phyloP scores from a whole-genome alignment of 2,888 invertebrate genomes.

The Xanthia icteritia region DNA sequence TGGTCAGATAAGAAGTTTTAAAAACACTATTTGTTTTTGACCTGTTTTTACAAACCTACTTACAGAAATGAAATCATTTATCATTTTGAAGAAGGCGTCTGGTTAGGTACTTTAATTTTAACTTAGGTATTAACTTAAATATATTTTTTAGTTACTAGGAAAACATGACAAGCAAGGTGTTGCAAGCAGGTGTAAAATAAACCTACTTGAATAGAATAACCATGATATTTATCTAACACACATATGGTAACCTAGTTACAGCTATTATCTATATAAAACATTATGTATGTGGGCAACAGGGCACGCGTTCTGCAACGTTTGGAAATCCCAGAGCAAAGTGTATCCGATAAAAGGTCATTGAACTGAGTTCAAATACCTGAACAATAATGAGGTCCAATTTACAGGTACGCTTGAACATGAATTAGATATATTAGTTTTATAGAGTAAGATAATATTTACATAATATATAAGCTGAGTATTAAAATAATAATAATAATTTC shows the following conservation, averaged over 20 bases:
- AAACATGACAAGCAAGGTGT: not conserved
- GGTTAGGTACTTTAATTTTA: too few species aligned
- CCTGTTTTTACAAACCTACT: not conserved
- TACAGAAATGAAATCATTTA: not conserved
- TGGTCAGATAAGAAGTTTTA: too few species aligned
- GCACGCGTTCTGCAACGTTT: not conserved
- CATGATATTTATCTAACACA: conserved; percentile 16
- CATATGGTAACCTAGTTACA: conserved; percentile 37
- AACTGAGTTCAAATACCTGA: not conserved
- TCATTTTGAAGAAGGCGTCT: not conserved
- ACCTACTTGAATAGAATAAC: conserved; percentile 2
- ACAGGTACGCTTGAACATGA: too few species aligned
- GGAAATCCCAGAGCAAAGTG: conserved; percentile 9
- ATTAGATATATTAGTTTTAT: not conserved
- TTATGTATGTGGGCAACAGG: not conserved
- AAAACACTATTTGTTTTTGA: too few species aligned
- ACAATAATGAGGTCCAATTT: not conserved
- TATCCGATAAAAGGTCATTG: conserved; percentile 26
- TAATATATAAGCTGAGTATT: too few species aligned
- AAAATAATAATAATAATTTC: too few species aligned
- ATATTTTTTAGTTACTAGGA: not conserved
- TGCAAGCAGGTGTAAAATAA: not conserved
- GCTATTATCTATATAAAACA: conserved; percentile 3
- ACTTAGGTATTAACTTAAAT: not conserved
- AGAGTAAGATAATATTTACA: too few species aligned